Percentiles rank a stretch among this genome's conserved stretches.
These are phyloP conservation scores for Trematomus bernacchii DNA, from an alignment of 2,797 vertebrate genomes.

Conservation along the genomic window DNA sequence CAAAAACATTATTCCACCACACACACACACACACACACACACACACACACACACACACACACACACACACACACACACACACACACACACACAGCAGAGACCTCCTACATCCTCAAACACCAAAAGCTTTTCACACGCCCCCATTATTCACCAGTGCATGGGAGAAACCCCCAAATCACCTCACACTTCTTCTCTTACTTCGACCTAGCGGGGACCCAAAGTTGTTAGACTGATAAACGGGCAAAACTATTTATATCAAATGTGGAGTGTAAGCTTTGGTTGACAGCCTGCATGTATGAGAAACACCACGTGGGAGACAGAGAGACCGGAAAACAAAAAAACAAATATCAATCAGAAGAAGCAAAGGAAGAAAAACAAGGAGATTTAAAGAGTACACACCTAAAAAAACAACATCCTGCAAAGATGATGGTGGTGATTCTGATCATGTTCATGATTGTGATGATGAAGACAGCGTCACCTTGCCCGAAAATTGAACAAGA, in stretches of 20 bases:
- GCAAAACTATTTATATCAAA: constrained; percentile 7
- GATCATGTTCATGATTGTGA: constrained; percentile 19
- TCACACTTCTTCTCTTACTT: constrained; percentile 27
- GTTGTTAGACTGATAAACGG: constrained; percentile 4
- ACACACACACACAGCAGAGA: constrained; percentile 46
- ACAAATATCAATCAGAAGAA: neutral
- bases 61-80: constrained; percentile 28
- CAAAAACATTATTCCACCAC: no score
- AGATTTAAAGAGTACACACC: neutral
- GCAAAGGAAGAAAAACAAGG: constrained; percentile 7
- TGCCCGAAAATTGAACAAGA: constrained; percentile 23
- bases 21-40: no score
- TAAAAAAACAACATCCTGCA: neutral
- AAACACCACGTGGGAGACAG: constrained; percentile 3
- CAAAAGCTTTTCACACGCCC: constrained; percentile 69
- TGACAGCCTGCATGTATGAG: constrained; percentile 19
- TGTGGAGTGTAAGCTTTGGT: constrained; percentile 9
- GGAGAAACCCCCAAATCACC: constrained; percentile 39
- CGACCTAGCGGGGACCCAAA: constrained; percentile 15
- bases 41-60: constrained; percentile 14
- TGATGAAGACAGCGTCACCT: constrained; percentile 17
- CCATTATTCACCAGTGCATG: constrained; percentile 39
- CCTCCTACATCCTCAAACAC: constrained; percentile 76
- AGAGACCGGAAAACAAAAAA: neutral
- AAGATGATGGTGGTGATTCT: constrained; percentile 26